Percentiles rank a stretch among this genome's conserved stretches.
phyloP scores from a whole-genome alignment of 2,888 invertebrate genomes.

The Leucania comma region DNA sequence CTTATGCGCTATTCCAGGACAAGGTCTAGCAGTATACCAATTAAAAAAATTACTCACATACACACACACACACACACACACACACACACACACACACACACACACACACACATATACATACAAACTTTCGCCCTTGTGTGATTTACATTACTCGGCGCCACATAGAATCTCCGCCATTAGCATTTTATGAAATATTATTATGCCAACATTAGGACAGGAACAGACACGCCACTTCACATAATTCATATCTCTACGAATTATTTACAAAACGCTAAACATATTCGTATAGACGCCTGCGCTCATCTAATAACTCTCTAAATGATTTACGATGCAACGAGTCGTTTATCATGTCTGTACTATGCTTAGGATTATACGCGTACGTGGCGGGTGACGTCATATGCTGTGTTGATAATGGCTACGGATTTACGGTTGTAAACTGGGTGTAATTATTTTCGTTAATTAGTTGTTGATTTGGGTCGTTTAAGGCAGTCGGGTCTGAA shows the following conservation, averaged over 20 bases:
- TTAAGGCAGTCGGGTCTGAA: too few species aligned
- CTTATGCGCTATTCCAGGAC: too few species aligned
- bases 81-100: too few species aligned
- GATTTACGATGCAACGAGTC: constrained; percentile 47
- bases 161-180: constrained; percentile 13
- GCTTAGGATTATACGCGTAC: constrained; percentile 7
- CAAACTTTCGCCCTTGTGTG: not conserved
- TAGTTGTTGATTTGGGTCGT: constrained; percentile 17
- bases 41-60: too few species aligned
- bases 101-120: too few species aligned
- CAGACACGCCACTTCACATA: constrained; percentile 38
- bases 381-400: constrained; percentile 37
- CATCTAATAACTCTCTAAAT: constrained; percentile 43
- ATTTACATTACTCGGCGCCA: not conserved
- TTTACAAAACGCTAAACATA: constrained; percentile 40
- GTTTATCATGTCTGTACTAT: constrained; percentile 39
- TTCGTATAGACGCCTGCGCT: constrained; percentile 38
- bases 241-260: constrained; percentile 30
- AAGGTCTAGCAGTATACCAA: too few species aligned
- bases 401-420: constrained; percentile 7
- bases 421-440: constrained; percentile 5
- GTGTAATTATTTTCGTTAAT: constrained; percentile 25
- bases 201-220: constrained; percentile 32
- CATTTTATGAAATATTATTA: constrained; percentile 29
- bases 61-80: too few species aligned